Evolutionary conservation across 2,888 invertebrate species (phyloP), one percentile per base, ranked within the genome.

Genomic region (Trissolcus brochymenae): DNA sequence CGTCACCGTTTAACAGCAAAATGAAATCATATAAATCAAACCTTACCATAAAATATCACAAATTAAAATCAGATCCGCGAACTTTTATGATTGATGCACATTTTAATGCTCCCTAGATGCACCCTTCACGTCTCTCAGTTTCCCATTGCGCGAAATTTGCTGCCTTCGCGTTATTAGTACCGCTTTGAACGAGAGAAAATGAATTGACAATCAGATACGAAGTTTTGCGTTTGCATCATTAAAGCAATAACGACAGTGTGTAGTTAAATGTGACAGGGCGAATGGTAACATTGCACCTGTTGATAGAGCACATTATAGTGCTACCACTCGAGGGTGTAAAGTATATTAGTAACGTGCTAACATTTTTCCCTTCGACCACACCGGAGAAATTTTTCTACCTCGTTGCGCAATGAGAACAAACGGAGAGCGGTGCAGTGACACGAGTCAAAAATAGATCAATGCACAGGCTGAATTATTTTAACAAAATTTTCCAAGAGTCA

Each of bases 251-350:
- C 72, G 25, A 17, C 43, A 16, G 53, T 50, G 51, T 65, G 43
- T 70, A 43, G 54, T 21, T 41, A 70, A 70, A 65, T 60, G 55
- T 75, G 55, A 68, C 60, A 64, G 46, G 43, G 25, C 68, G 51
- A 49, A 66, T 61, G 64, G 35, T 41, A 55, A 72, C 67, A 66
- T 56, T 64, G 35, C 68, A 77, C 76, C 76, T 77, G 76, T 77
- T 77, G 76, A 77, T 77, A 71, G 50, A 77, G 25, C 67, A 55
- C 65, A 65, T 60, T 76, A 56, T 59, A 66, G 61, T 55, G 51
- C 60, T 62, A 29, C 56, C 49, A 65, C 65, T 76, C 56, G 51
- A 61, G 14, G 60, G 62, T 76, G 53, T 70, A 76, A 76, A 70
- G 76, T 65, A 61, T 70, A 70, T 76, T 70, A 76, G 60, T 56